Conservation (phyloP, 2,797 vertebrate genomes). For the Gobionotothen gibberifrons region DNA sequence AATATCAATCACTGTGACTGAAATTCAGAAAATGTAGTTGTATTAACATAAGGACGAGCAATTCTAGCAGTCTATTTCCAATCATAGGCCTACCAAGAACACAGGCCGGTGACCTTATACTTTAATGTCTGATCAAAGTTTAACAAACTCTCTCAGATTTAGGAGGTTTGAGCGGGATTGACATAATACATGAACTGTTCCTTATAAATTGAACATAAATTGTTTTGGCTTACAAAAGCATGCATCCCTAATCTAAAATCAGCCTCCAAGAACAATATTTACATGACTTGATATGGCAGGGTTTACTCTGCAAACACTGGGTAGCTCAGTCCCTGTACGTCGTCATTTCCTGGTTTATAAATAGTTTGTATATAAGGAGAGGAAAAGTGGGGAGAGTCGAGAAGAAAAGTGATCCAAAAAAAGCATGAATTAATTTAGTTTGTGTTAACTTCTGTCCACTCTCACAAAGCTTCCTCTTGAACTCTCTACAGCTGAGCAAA, state of each 20-base stretch:
- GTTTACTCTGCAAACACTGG: slow-evolving; percentile 47
- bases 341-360: slow-evolving; percentile 52
- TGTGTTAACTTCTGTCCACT: background rate
- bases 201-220: background rate
- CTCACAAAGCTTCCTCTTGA: slow-evolving; percentile 1
- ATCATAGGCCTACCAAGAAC: background rate
- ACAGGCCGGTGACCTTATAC: background rate
- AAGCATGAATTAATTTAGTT: background rate
- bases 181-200: background rate
- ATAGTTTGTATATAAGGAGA: slow-evolving; percentile 26
- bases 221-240: slow-evolving; percentile 16
- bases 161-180: background rate
- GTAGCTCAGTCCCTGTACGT: background rate
- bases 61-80: background rate
- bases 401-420: background rate
- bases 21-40: accelerated
- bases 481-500: slow-evolving; percentile 72
- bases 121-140: slow-evolving; percentile 9
- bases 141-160: background rate
- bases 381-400: background rate
- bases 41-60: background rate
- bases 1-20: background rate
- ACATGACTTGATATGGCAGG: slow-evolving; percentile 22
- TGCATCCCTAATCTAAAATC: slow-evolving; percentile 18
- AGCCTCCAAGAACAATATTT: slow-evolving; percentile 35